Base-by-base conservation (phyloP, 2,113 vertebrate species). In the Cyphomyrus discorhynchus region DNA sequence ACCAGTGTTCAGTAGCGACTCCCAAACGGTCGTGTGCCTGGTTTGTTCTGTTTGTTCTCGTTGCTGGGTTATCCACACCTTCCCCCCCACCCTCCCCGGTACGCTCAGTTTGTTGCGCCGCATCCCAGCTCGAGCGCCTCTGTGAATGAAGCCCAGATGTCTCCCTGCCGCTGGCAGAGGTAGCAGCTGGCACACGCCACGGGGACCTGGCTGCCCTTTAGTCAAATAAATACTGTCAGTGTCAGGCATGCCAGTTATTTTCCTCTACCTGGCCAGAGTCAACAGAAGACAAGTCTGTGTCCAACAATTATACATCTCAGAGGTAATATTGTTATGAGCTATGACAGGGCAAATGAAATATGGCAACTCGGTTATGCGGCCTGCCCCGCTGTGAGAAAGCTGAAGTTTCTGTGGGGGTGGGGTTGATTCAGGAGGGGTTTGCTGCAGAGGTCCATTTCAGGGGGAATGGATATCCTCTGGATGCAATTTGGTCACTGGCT, bases 131-230 rank as follows among this genome's bases (percentile, higher is more conserved):
- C 88, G 92, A 95, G 93, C 95, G 94, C 93, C 93, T 94, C 93
- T 74, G 91, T 92, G 92, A 94, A 94, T 94, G 88, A 93, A 91
- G 93, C 91, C 93, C 95, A 95, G 95, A 95, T 95, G 95, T 94
- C 0, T 27, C 88, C 49, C 90, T 4, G 91, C 80, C 89, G 88
- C 88, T 93, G 93, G 92, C 93, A 93, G 93, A 93, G 93, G 93
- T 93, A 91, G 90, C 89, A 62, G 88, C 90, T 93, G 93, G 92
- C 93, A 89, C 77, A 58, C 31, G 17, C 45, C 58, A 9, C 49
- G 0, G 21, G 35, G 47, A 82, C 24, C 91, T 93, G 93, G 92
- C 92, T 92, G 66, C 90, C 90, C 86, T 93, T 92, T 77, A 91
- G 92, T 93, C 89, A 93, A 93, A 93, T 93, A 93, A 95, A 95